phyloP scores from a whole-genome alignment of 2,888 invertebrate species.

The Polylopha cassiicola region DNA sequence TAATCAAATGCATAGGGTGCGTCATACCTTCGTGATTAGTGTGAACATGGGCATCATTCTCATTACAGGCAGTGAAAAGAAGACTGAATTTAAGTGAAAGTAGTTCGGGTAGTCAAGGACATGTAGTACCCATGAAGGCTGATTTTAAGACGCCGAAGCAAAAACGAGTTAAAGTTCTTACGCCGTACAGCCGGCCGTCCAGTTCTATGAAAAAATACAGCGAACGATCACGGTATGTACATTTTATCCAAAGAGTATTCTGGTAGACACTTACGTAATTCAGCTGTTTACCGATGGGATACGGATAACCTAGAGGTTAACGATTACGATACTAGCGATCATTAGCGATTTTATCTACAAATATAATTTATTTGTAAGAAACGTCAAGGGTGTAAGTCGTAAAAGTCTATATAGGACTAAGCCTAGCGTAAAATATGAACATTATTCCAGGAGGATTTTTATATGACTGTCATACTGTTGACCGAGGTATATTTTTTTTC shows the following conservation, averaged over 20 bases:
- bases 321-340: slow-evolving; percentile 5
- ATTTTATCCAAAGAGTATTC: too few relatives aligned
- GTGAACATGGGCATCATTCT: too few relatives aligned
- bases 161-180: slow-evolving; percentile 71
- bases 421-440: too few relatives aligned
- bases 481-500: slow-evolving; percentile 39
- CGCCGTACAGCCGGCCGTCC: slow-evolving; percentile 72
- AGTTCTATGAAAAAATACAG: slow-evolving; percentile 76
- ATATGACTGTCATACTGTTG: neutral
- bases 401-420: too few relatives aligned
- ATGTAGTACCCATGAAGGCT: slow-evolving; percentile 79
- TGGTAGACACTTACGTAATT: too few relatives aligned
- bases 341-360: neutral
- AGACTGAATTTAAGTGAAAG: slow-evolving; percentile 85
- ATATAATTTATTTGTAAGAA: too few relatives aligned
- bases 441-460: too few relatives aligned
- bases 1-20: too few relatives aligned
- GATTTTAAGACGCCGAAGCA: slow-evolving; percentile 82
- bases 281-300: too few relatives aligned
- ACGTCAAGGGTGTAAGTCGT: too few relatives aligned
- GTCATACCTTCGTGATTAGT: too few relatives aligned
- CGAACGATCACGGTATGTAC: slow-evolving; percentile 71
- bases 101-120: slow-evolving; percentile 76
- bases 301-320: too few relatives aligned
- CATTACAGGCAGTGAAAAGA: slow-evolving; percentile 87